Base-by-base conservation (phyloP, 1,140 invertebrate species). In the Brachystomella parvula region DNA sequence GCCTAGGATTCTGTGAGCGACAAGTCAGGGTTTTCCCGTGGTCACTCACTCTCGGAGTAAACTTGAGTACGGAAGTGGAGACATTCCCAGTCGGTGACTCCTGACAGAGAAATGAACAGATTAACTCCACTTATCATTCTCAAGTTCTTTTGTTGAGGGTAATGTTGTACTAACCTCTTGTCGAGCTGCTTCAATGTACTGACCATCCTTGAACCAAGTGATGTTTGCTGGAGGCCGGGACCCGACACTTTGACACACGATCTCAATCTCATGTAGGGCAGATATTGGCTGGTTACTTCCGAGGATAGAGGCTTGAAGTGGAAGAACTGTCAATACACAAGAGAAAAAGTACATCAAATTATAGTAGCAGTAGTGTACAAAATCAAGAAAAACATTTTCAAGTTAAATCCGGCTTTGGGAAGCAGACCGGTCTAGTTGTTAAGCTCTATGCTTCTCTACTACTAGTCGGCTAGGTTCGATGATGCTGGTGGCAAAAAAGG, bases 181-280 rank as follows among this genome's bases (percentile, higher is more conserved):
- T 30, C 65, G 39, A 28, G 24, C 57, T 29, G 68, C 61, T 63
- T 73, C 68, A 49, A 73, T 64, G 63, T 69, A 67, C 44, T 65
- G 64, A 3, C 72, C 72, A 61, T 73, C 72, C 66, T 70, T 71
- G 65, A 66, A 71, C 67, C 67, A 71, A 44, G 72, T 73, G 47
- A 80, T 76, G n/a, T 67, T 64, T 29, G 79, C 75, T 19, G 77
- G 73, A 19, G 79, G 79, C 28, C 78, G 64, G 2, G 78, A 77
- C 1, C 79, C 79, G n/a, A 74, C 70, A 28, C 76, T 74, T 61
- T 76, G 74, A 66, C 79, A 80, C 56, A 76, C 75, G 26, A 80
- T 74, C 56, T 79, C 76, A 59, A 75, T 73, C 56, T 76, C 71
- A 29, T 73, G 66, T 3, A 75, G 76, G 24, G 79, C 77, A 28